Evolutionary conservation across 2,113 vertebrate species (phyloP).

Genomic region (Gobius niger): DNA sequence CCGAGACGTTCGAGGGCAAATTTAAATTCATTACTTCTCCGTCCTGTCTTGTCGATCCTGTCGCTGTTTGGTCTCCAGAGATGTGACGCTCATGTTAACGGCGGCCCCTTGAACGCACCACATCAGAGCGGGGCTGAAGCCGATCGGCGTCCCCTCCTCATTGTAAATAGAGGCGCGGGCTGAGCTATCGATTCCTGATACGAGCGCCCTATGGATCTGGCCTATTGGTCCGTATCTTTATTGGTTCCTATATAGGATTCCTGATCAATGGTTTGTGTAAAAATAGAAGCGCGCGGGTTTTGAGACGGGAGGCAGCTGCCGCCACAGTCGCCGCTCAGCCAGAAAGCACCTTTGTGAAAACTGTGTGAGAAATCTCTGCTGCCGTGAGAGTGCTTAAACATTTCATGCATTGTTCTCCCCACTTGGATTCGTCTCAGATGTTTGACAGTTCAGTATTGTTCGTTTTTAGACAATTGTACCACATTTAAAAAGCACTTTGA

Average conservation of each 20-base stretch:
- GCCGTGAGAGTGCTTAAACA: too few relatives aligned
- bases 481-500: too few relatives aligned
- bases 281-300: not conserved
- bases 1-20: not conserved
- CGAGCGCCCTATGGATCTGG: conserved; percentile 5
- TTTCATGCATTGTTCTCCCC: too few relatives aligned
- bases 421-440: too few relatives aligned
- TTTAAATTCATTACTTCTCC: not conserved
- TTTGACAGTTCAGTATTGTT: too few relatives aligned
- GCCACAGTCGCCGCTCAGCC: not conserved
- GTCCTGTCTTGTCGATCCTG: not conserved
- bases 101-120: conserved; percentile 38
- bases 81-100: conserved; percentile 47
- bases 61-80: conserved; percentile 23
- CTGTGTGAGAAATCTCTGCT: too few relatives aligned
- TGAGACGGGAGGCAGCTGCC: not conserved
- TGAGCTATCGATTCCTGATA: conserved; percentile 7
- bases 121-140: conserved; percentile 21
- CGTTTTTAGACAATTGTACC: too few relatives aligned
- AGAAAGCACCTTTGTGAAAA: not conserved
- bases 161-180: conserved; percentile 13
- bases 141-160: conserved; percentile 10
- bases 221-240: conserved; percentile 12
- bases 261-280: conserved; percentile 5
- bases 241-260: conserved; percentile 6